Conservation (phyloP, 2,888 invertebrate species). For the Dexiosoma caninum region DNA sequence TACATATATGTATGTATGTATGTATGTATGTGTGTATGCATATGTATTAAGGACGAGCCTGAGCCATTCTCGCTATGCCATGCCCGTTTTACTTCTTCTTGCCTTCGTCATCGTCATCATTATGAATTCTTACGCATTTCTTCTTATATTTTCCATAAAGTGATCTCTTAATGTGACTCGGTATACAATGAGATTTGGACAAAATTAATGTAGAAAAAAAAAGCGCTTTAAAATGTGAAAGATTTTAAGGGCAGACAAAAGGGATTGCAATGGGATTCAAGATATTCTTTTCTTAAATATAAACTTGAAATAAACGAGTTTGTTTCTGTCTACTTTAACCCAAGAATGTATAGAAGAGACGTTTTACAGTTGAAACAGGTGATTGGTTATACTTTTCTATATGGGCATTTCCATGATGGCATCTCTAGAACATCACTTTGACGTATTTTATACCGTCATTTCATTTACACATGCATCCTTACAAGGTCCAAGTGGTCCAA, state of each 20-base stretch:
- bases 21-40: too few relatives aligned
- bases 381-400: too few relatives aligned
- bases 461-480: too few relatives aligned
- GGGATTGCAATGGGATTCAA: slow-evolving; percentile 22
- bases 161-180: slow-evolving; percentile 56
- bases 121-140: slow-evolving; percentile 60
- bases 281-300: slow-evolving; percentile 9
- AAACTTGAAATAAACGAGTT: slow-evolving; percentile 39
- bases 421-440: too few relatives aligned
- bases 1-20: slow-evolving; percentile 17
- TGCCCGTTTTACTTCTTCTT: slow-evolving; percentile 44
- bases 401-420: too few relatives aligned
- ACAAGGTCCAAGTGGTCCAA: too few relatives aligned
- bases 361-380: background rate
- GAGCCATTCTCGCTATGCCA: slow-evolving; percentile 45
- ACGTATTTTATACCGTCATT: too few relatives aligned
- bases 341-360: background rate
- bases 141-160: slow-evolving; percentile 29
- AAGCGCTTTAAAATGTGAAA: slow-evolving; percentile 21
- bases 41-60: slow-evolving; percentile 28
- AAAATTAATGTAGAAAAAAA: slow-evolving; percentile 41
- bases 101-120: slow-evolving; percentile 48
- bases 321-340: slow-evolving; percentile 10
- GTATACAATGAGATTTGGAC: slow-evolving; percentile 44
- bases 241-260: slow-evolving; percentile 14